Evolutionary conservation across 1,140 invertebrate genomes (phyloP).

Genomic region (Drosophila pachea): DNA sequence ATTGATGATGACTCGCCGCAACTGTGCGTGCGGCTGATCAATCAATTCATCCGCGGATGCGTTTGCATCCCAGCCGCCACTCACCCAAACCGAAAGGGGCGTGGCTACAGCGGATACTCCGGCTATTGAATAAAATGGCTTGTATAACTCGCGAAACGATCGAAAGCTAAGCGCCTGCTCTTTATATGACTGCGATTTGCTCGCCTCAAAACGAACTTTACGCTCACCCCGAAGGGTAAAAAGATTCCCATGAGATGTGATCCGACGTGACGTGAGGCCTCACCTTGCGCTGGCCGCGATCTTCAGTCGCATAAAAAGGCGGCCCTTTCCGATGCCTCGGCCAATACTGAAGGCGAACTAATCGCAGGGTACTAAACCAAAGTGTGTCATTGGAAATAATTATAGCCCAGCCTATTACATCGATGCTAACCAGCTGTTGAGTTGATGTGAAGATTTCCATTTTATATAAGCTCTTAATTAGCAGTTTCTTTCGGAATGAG

Average conservation of each 20-base stretch:
- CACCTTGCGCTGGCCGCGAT: too few species aligned
- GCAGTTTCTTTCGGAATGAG: not conserved
- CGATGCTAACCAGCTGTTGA: too few species aligned
- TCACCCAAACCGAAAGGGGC: slow-evolving; percentile 1
- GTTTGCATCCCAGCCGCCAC: slow-evolving; percentile 3
- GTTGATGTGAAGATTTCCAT: too few species aligned
- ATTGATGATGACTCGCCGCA: slow-evolving; percentile 45
- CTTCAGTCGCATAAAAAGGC: slow-evolving; percentile 4
- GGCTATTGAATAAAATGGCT: slow-evolving; percentile 30
- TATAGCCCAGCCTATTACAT: slow-evolving; percentile 7
- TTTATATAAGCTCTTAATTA: not conserved
- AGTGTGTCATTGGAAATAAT: slow-evolving; percentile 43
- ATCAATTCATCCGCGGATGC: slow-evolving; percentile 44
- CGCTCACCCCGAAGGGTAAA: not conserved
- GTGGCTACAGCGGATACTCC: slow-evolving; percentile 20
- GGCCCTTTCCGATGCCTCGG: slow-evolving; percentile 3
- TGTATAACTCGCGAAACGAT: slow-evolving; percentile 32
- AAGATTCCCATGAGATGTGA: not conserved
- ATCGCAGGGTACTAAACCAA: slow-evolving; percentile 31
- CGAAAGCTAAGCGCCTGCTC: slow-evolving; percentile 1
- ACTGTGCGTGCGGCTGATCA: slow-evolving; percentile 28
- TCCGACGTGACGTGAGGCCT: not conserved
- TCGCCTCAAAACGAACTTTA: slow-evolving; percentile 22
- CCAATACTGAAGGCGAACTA: slow-evolving; percentile 29
- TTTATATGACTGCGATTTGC: slow-evolving; percentile 2